Evolutionary conservation across 2,888 invertebrate genomes (phyloP).

Genomic region (Antheraea assamensis): DNA sequence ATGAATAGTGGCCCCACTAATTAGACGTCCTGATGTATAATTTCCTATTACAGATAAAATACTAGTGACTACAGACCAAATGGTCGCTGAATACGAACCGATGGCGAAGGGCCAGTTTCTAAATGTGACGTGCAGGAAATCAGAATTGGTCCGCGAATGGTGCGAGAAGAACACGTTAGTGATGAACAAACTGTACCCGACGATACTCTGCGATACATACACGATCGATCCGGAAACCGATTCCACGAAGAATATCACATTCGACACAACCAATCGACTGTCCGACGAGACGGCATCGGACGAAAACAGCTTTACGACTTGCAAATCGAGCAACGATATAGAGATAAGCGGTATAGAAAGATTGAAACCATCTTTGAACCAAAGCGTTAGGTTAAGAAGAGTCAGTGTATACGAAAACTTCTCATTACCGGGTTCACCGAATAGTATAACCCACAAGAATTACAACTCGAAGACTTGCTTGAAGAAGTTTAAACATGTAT

Average conservation of each 20-base stretch:
- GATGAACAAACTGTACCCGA: slow-evolving; percentile 73
- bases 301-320: slow-evolving; percentile 63
- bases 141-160: slow-evolving; percentile 73
- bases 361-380: slow-evolving; percentile 52
- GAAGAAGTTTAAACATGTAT: slow-evolving; percentile 41
- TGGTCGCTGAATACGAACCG: slow-evolving; percentile 83
- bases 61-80: slow-evolving; percentile 82
- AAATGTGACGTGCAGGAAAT: slow-evolving; percentile 54
- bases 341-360: slow-evolving; percentile 64
- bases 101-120: slow-evolving; percentile 56
- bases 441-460: slow-evolving; percentile 64
- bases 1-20: background rate
- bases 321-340: slow-evolving; percentile 53
- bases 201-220: slow-evolving; percentile 67
- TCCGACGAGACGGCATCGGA: slow-evolving; percentile 35
- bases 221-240: slow-evolving; percentile 60
- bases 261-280: slow-evolving; percentile 49
- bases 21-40: background rate
- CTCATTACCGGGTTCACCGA: slow-evolving; percentile 71
- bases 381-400: slow-evolving; percentile 39
- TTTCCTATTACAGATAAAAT: slow-evolving; percentile 80
- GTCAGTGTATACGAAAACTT: slow-evolving; percentile 70
- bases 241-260: slow-evolving; percentile 49
- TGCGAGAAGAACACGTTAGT: slow-evolving; percentile 67
- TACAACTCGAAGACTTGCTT: slow-evolving; percentile 66